A percentile compares a stretch with the other conserved stretches of the same genome.
These are phyloP conservation scores for Ferrisia virgata DNA, from an alignment of 2,888 invertebrate species.

Conservation along the genomic window DNA sequence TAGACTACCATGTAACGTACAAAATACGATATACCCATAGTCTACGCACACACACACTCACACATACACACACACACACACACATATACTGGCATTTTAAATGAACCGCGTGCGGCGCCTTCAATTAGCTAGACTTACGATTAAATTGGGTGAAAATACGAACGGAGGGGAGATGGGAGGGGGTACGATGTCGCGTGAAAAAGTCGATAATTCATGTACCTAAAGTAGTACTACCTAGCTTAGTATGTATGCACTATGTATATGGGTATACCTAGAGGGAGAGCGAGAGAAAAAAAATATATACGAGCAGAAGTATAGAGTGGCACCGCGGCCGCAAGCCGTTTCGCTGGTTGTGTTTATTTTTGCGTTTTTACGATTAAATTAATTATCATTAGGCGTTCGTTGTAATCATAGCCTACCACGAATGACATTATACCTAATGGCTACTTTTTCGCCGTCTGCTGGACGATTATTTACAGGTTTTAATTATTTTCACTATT, in stretches of 20 bases:
- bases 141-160: neutral
- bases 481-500: conserved; percentile 6
- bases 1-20: too few species aligned
- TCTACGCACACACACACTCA: too few species aligned
- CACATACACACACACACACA: too few species aligned
- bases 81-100: too few species aligned
- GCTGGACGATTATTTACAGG: conserved; percentile 4
- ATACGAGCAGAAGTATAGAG: too few species aligned
- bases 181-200: neutral
- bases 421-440: conserved; percentile 15
- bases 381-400: conserved; percentile 15
- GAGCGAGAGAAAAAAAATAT: too few species aligned
- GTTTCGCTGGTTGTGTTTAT: neutral
- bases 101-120: too few species aligned
- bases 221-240: too few species aligned
- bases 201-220: conserved; percentile 3
- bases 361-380: conserved; percentile 11
- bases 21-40: too few species aligned
- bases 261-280: too few species aligned
- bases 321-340: too few species aligned
- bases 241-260: too few species aligned
- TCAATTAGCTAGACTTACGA: neutral
- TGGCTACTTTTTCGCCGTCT: conserved; percentile 13
- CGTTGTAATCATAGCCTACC: conserved; percentile 1
- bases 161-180: neutral